Conservation (phyloP, 2,113 vertebrate species). For the Rissa tridactyla region DNA sequence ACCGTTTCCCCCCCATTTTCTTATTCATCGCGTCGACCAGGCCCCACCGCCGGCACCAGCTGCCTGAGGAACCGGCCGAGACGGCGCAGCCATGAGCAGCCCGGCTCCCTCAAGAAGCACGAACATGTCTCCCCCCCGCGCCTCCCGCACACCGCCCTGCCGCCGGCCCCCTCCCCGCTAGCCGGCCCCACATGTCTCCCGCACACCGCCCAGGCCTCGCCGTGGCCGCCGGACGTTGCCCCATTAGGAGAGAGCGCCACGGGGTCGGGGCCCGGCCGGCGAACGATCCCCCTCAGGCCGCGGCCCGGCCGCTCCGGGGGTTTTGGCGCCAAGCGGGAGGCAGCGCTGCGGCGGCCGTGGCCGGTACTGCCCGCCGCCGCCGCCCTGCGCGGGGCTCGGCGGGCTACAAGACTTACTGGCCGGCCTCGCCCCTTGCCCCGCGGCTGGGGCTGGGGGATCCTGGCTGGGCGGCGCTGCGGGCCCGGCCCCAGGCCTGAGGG, state of each 20-base stretch:
- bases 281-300: background rate
- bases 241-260: background rate
- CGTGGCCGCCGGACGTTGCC: background rate
- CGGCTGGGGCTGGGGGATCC: background rate
- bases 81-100: background rate
- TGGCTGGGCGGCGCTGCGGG: background rate
- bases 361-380: background rate
- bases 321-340: constrained; percentile 68
- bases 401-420: background rate
- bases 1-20: background rate
- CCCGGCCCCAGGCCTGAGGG: background rate
- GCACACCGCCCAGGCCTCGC: background rate
- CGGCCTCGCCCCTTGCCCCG: background rate
- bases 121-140: background rate
- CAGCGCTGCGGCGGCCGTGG: constrained; percentile 65
- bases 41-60: background rate
- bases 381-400: background rate
- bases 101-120: background rate
- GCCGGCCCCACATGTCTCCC: background rate
- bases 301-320: background rate
- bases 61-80: background rate
- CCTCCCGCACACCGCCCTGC: background rate
- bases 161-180: background rate
- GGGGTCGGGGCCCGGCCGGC: background rate
- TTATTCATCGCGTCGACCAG: background rate